A percentile compares a stretch with the other conserved stretches of the same genome.
Evolutionary conservation across 2,113 vertebrate genomes (phyloP).

Genomic region (Pitta sordida): DNA sequence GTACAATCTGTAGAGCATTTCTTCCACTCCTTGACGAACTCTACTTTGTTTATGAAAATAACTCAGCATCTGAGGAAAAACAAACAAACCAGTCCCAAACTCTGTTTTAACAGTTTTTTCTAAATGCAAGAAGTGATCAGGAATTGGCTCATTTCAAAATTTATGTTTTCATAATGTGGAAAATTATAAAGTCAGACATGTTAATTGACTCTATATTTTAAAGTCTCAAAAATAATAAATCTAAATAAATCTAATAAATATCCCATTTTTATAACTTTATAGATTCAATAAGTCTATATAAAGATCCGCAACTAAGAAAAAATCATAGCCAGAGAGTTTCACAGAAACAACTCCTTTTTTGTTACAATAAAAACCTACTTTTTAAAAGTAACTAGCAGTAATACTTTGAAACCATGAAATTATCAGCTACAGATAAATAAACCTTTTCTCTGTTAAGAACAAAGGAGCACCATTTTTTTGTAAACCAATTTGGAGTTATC

Average conservation of each 20-base stretch:
- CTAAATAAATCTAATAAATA: background rate
- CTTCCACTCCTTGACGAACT: slow-evolving; percentile 81
- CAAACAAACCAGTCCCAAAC: background rate
- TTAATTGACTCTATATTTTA: background rate
- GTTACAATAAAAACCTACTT: background rate
- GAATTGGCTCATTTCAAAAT: background rate
- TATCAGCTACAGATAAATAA: background rate
- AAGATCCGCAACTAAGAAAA: background rate
- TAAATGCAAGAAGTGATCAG: background rate
- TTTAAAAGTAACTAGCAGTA: background rate
- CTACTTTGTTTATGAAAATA: slow-evolving; percentile 89
- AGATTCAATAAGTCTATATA: background rate
- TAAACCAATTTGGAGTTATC: background rate
- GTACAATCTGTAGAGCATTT: slow-evolving; percentile 89
- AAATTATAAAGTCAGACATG: background rate
- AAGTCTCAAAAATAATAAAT: background rate
- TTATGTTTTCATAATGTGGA: background rate
- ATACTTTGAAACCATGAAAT: background rate
- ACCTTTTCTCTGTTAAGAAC: background rate
- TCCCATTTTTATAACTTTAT: background rate
- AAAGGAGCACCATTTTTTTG: background rate
- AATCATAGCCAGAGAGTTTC: background rate
- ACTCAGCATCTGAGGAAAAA: slow-evolving; percentile 77
- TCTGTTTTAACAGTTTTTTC: background rate
- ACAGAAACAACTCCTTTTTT: background rate